Evolutionary conservation across 2,797 vertebrate species (phyloP), one percentile per base, ranked within the genome.

Genomic region (Tachyglossus aculeatus): DNA sequence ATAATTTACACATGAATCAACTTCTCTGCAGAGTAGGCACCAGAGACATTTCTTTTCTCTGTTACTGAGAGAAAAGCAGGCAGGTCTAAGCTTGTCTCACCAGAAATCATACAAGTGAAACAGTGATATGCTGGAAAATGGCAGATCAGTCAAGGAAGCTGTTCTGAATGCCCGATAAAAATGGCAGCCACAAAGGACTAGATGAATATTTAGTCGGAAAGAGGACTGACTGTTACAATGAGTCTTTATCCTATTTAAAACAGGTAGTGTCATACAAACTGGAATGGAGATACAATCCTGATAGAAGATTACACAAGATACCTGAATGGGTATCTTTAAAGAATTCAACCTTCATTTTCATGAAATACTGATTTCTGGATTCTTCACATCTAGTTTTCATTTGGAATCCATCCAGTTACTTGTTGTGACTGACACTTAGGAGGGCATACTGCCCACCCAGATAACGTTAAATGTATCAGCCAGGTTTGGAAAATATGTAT

Each of bases 1-100:
- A 85, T 88, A 83, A 95, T 95, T 94, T 95, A 92, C 94, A 94
- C 92, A 94, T 94, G 94, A 95, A 94, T 94, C 89, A 89, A 82
- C 85, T 80, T 85, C 89, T 90, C 66, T 48, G 78, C 82, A 81
- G 81, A 85, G 78, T 22, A 74, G 90, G 87, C 90, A 90, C 85
- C 80, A 88, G 89, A 91, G 89, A 92, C 61, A 0, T 85, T 81
- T 84, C 81, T 91, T 89, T 92, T 90, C 87, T 91, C 86, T 77
- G 80, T 80, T 29, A 33, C 4, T 7, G 77, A 65, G 67, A 89
- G 88, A 88, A 89, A 91, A 74, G 83, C 78, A 82, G 85, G 57
- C 80, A 88, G 85, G 83, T 84, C 79, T 84, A 73, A 89, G 90
- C 88, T 92, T 90, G 91, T 93, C 91, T 93, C 88, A 73, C 82